Base-by-base conservation (phyloP, 2,888 invertebrate genomes). In the Scaptomyza parva region DNA sequence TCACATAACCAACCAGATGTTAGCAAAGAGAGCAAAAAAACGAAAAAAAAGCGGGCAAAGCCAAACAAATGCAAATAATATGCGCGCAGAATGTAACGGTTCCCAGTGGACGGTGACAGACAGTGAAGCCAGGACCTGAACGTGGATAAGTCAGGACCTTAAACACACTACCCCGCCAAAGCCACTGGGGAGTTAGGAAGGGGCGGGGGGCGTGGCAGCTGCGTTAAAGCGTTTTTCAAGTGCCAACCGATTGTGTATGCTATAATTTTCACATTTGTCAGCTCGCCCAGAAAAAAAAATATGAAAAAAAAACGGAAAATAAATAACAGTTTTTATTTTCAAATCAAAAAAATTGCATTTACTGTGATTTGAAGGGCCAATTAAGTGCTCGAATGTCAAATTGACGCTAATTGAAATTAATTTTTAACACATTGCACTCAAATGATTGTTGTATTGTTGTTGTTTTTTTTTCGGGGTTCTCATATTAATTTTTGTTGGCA, bases 331-430 rank as follows among this genome's bases (percentile, higher is more conserved):
- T 52, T 26, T 57, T 30, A 20, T 28, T 50, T 41, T 26, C 33
- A 66, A 58, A 63, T 69, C 58, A 47, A 50, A 59, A 50, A 59
- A 70, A 74, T 52, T 58, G 37, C 43, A 51, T 43, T 48, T 39
- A 20, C 11, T 58, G 14, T 45, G 52, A 74, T 74, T 76, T 45
- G 7, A 5, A 35, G 8, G 14, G 33, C 8, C 35, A 35, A 35
- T 37, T 17, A 28, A 28, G 30, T 17, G 35, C 8, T 2, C 7
- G 14, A 17, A 8, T 35, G 17, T 35, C 64, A 70, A 75, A 81
- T 83, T 76, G 85, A 63, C 55, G 73, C 78, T 81, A 88, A 85
- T 85, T 88, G 81, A 88, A 70, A 88, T 74, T 68, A 73, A 84
- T 86, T 84, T 77, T 70, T 48, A 48, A 57, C 58, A 37, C 40